A percentile compares a stretch with the other conserved stretches of the same genome.
Conservation (phyloP, 1,140 invertebrate genomes). For the Sesamia nonagrioides region DNA sequence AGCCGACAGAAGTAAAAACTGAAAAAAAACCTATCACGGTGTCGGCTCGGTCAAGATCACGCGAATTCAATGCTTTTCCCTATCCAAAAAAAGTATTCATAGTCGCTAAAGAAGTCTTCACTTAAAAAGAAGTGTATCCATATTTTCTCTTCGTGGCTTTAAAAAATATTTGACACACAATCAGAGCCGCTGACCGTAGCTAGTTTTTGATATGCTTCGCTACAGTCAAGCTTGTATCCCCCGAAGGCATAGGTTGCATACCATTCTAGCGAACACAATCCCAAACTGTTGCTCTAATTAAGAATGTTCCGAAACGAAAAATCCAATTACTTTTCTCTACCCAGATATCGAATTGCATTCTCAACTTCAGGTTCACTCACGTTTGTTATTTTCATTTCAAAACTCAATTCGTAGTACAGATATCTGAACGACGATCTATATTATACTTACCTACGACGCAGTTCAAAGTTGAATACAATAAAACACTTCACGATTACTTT, state of each 20-base stretch:
- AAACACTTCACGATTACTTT: background rate
- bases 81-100: too few species aligned
- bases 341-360: background rate
- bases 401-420: background rate
- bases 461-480: background rate
- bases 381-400: constrained; percentile 22
- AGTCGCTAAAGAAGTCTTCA: too few species aligned
- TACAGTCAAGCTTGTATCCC: background rate
- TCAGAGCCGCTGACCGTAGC: too few species aligned
- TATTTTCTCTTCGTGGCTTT: too few species aligned
- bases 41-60: too few species aligned
- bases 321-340: constrained; percentile 19
- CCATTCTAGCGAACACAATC: constrained; percentile 9
- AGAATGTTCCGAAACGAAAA: constrained; percentile 4
- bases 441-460: background rate
- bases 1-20: too few species aligned
- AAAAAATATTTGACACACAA: too few species aligned
- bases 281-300: constrained; percentile 22
- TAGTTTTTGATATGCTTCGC: background rate
- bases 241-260: background rate
- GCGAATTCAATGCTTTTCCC: too few species aligned
- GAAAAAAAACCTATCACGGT: too few species aligned
- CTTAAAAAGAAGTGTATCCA: too few species aligned
- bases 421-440: background rate
- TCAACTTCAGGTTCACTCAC: background rate